phyloP scores from a whole-genome alignment of 35 echinoderm and acorn worm species.

The Hemicentrotus pulcherrimus region DNA sequence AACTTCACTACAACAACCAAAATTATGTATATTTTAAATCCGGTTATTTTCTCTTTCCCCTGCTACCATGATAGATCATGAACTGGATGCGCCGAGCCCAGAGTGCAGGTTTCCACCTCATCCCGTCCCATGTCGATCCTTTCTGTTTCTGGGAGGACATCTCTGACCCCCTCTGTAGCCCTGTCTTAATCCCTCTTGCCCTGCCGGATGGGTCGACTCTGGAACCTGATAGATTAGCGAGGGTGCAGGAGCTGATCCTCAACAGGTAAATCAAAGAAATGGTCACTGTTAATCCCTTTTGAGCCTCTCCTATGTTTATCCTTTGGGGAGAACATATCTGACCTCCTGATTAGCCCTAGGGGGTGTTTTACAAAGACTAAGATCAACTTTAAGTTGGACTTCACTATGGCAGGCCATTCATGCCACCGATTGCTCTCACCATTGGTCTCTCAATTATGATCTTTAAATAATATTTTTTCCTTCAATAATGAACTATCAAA shows the following conservation, averaged over 20 bases:
- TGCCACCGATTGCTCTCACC: no score
- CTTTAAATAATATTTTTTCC: no score
- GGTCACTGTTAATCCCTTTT: neutral
- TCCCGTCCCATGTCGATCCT: conserved; percentile 78
- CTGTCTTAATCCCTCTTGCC: conserved; percentile 73
- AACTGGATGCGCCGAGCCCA: conserved; percentile 79
- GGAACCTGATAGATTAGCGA: neutral
- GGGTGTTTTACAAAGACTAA: no score
- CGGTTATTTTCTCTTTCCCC: neutral
- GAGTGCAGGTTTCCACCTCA: conserved; percentile 77
- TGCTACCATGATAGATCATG: conserved; percentile 50
- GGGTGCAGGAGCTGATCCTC: conserved; percentile 51
- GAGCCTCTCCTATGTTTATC: no score
- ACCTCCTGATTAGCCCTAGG: no score
- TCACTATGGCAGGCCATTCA: no score
- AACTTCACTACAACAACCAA: no score
- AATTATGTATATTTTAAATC: neutral
- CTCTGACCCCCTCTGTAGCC: conserved; percentile 69
- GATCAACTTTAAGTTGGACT: no score
- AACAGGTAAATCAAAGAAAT: neutral
- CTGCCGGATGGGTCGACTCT: neutral
- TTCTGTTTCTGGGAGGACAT: conserved; percentile 76
- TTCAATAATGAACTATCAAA: no score
- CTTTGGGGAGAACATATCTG: no score
- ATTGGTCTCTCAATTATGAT: no score